Conservation (phyloP, 2,888 invertebrate species). For the Hydraecia micacea region DNA sequence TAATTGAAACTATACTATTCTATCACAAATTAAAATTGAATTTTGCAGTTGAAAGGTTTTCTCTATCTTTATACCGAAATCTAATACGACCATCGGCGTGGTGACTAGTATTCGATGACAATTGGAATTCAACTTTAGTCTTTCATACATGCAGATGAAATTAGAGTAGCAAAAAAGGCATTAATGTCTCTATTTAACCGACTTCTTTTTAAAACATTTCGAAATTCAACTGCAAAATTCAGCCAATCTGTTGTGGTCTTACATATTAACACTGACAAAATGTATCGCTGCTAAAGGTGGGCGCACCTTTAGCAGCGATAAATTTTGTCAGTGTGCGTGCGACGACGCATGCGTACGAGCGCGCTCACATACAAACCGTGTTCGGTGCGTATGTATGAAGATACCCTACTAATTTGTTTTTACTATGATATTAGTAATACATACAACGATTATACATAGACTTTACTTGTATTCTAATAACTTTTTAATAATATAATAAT, state of each 20-base stretch:
- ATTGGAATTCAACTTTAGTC: background rate
- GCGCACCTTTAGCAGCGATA: too few relatives aligned
- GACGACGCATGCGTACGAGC: too few relatives aligned
- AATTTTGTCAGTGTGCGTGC: too few relatives aligned
- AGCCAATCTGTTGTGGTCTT: constrained; percentile 17
- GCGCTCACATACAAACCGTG: too few relatives aligned
- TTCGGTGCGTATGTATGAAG: too few relatives aligned
- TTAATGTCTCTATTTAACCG: background rate
- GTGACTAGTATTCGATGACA: background rate
- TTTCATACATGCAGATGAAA: too few relatives aligned
- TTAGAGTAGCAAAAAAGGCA: too few relatives aligned
- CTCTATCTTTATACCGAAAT: background rate
- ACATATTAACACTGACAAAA: too few relatives aligned
- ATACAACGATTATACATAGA: constrained; percentile 52
- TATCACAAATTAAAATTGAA: constrained; percentile 36
- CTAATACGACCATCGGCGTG: background rate
- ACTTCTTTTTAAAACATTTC: background rate
- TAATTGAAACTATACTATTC: constrained; percentile 32
- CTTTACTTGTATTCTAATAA: constrained; percentile 36
- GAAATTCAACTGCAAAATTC: constrained; percentile 36
- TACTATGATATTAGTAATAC: constrained; percentile 52
- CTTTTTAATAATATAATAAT: constrained; percentile 35
- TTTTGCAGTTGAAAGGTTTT: constrained; percentile 19
- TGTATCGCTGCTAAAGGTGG: too few relatives aligned
- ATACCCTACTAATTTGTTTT: too few relatives aligned